Evolutionary conservation across 2,888 invertebrate genomes (phyloP), one percentile per base, ranked within the genome.

Genomic region (Polyommatus icarus): DNA sequence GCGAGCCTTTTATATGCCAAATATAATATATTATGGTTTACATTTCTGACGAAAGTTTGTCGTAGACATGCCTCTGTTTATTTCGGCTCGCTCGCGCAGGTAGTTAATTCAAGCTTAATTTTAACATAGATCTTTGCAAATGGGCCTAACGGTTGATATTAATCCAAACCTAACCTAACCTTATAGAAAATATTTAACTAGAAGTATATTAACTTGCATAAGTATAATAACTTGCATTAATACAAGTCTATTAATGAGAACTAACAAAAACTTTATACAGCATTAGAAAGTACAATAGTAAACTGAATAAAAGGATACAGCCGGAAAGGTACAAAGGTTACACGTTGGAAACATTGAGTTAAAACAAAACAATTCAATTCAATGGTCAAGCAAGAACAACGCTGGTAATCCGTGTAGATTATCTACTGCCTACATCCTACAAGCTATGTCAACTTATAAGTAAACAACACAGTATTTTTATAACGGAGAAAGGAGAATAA

Each of bases 1-100:
- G 93, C 93, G 93, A 90, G 94, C 93, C 93, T 94, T 94, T 94
- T 93, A 94, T 94, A 94, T 93, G 94, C 92, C 94, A 93, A 94
- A 94, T 94, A 94, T 94, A 93, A 94, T 93, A 94, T 94, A 94
- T 94, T 93, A 93, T 93, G 92, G 91, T 92, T 92, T 93, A 90
- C 92, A 92, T 92, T 91, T 91, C 91, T 86, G 82, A 78, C 82
- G 84, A 82, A 84, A 88, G 85, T 81, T 79, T 89, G 86, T 80
- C 81, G 80, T 91, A 90, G 93, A 93, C 84, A 87, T 81, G 83
- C 71, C 80, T 79, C 71, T 32, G 40, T 61, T 15, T 54, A 15
- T 50, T 75, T 29, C 12, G 4, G 24, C 20, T 50, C 10, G 46
- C 10, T 46, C 10, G 46, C 10, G 46, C 46, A 46, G 3, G 3